Evolutionary conservation across 2,797 vertebrate genomes (phyloP).

Genomic region (Naso thynnoides): DNA sequence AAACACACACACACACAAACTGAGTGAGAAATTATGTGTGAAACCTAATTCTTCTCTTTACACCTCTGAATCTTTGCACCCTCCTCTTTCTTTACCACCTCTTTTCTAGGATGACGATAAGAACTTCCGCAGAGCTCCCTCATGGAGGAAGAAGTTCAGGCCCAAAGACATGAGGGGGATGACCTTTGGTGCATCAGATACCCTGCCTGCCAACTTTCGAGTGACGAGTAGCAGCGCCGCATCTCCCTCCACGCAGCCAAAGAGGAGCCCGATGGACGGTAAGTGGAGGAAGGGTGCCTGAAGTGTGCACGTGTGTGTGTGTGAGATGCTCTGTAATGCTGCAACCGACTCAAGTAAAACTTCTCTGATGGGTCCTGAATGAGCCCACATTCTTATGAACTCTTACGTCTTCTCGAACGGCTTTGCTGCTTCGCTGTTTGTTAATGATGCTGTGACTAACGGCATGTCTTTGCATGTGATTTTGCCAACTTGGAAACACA

Average conservation of each 20-base stretch:
- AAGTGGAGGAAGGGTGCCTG: constrained; percentile 41
- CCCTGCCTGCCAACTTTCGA: constrained; percentile 96
- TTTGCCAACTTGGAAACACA: constrained; percentile 81
- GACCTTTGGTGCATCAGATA: constrained; percentile 92
- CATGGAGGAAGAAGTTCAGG: constrained; percentile 98
- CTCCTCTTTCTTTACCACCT: not conserved
- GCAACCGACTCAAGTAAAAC: not conserved
- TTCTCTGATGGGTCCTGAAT: not conserved
- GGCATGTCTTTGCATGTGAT: constrained; percentile 93
- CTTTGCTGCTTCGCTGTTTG: constrained; percentile 57
- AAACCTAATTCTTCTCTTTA: not conserved
- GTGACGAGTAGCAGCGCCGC: constrained; percentile 89
- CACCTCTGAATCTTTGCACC: not conserved
- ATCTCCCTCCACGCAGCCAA: constrained; percentile 94
- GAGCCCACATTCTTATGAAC: not conserved
- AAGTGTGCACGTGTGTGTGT: constrained; percentile 2
- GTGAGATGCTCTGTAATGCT: not conserved
- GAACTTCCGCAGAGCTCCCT: constrained; percentile 95
- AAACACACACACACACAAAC: constrained; percentile 4
- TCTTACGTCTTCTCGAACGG: constrained; percentile 51
- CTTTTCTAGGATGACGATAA: constrained; percentile 92
- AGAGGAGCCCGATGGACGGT: constrained; percentile 97
- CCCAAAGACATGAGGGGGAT: constrained; percentile 95
- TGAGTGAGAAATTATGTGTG: not conserved
- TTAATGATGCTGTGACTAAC: constrained; percentile 86